Base-by-base conservation (phyloP, 2,888 invertebrate genomes). In the Noctua pronuba region DNA sequence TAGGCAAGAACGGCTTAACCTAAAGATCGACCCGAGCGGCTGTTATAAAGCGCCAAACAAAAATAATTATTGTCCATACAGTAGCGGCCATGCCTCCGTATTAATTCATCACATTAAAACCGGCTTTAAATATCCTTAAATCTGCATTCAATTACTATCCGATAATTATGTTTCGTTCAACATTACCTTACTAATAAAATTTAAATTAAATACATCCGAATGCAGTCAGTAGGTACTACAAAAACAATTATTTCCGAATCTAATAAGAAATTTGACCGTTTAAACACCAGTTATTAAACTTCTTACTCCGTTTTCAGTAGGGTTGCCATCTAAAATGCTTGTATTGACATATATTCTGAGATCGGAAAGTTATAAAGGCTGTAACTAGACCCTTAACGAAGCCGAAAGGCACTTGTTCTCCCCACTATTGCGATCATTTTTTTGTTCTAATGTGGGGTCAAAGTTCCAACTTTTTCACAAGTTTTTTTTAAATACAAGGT, bases 171-270 rank as follows among this genome's bases (percentile, higher is more conserved):
- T 82, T 75, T 38, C 7, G 16, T 10, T 66, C 31, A 49, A 58
- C 58, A 67, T 62, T 67, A 31, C 16, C 52, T 77, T 38, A 64
- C 24, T 73, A 67, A 84, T 84, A 35, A 28, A 69, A 82, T 80
- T 62, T n/a, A 60, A 69, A 66, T 73, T 24, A 28, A 83, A 66
- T 62, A 55, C 73, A 70, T 35, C 38, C n/a, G 11, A 28, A 55
- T 28, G 62, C 62, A 44, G 13, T 70, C 13, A 35, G n/a, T 41
- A 1, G 11, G 41, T 64, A 18, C 49, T 52, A 73, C 62, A 85
- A 75, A 66, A 86, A 73, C 24, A 73, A 64, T 73, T 84, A 77
- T 86, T 70, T 83, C 83, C 84, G 83, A 79, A 73, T 46, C 28
- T 2, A 64, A 46, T 75, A 83, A 84, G 85, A 86, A 49, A n/a